phyloP scores from a whole-genome alignment of 2,888 invertebrate species.

The Pandemis corylana region DNA sequence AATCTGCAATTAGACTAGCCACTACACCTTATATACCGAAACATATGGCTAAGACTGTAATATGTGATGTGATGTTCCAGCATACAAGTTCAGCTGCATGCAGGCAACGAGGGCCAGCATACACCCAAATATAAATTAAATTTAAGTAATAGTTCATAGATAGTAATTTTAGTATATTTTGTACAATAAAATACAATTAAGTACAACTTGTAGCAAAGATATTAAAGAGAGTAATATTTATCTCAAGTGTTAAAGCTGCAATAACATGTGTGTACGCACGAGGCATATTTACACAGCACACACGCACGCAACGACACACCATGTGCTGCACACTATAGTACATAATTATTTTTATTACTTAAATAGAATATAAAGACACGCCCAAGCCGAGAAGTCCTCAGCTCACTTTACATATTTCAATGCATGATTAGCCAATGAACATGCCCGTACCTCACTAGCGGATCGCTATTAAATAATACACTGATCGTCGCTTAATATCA shows the following conservation, averaged over 20 bases:
- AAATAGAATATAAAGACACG: slow-evolving; percentile 83
- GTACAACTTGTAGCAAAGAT: slow-evolving; percentile 89
- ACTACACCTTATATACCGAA: slow-evolving; percentile 83
- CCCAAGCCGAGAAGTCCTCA: slow-evolving; percentile 81
- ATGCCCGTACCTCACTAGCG: slow-evolving; percentile 82
- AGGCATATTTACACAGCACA: slow-evolving; percentile 85
- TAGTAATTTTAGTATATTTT: slow-evolving; percentile 87
- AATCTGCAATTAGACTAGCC: slow-evolving; percentile 85
- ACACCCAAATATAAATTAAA: slow-evolving; percentile 82
- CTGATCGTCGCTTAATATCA: slow-evolving; percentile 84
- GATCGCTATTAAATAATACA: slow-evolving; percentile 83
- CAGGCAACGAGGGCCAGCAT: slow-evolving; percentile 82
- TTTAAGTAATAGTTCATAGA: slow-evolving; percentile 83
- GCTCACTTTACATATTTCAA: slow-evolving; percentile 83
- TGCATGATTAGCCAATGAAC: slow-evolving; percentile 86
- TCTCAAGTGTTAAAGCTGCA: slow-evolving; percentile 84
- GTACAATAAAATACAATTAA: slow-evolving; percentile 89
- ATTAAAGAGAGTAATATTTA: slow-evolving; percentile 86
- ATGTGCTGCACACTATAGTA: slow-evolving; percentile 83
- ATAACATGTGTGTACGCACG: slow-evolving; percentile 83
- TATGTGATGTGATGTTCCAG: slow-evolving; percentile 83
- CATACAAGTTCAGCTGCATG: slow-evolving; percentile 83
- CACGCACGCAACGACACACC: slow-evolving; percentile 81
- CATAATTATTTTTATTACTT: slow-evolving; percentile 82
- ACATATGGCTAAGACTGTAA: slow-evolving; percentile 81